Conservation (phyloP, 2,888 invertebrate species). For the Cepaea hortensis region DNA sequence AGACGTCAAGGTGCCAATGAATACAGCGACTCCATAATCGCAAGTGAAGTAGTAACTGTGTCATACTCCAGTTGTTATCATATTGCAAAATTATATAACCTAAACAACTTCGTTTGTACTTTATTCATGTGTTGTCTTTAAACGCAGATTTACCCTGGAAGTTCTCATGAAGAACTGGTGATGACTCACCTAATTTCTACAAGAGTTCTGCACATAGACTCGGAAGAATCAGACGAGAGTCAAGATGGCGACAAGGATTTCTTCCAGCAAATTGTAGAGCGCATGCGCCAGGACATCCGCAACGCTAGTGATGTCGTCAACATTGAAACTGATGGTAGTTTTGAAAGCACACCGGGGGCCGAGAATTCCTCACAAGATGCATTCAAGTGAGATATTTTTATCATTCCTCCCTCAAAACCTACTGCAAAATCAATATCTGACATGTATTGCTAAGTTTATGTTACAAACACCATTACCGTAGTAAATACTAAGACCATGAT, state of each 20-base stretch:
- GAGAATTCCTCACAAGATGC: neutral
- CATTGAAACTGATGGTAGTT: neutral
- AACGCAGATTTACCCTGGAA: too few species aligned
- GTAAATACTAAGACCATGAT: too few species aligned
- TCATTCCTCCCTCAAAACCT: neutral
- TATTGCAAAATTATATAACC: too few species aligned
- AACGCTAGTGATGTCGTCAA: neutral
- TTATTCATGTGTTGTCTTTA: too few species aligned
- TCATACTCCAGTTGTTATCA: too few species aligned
- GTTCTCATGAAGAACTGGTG: neutral
- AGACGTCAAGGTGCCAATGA: too few species aligned
- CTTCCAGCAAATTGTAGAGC: slow-evolving; percentile 32
- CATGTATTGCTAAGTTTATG: too few species aligned
- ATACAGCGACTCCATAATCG: too few species aligned
- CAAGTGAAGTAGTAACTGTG: too few species aligned
- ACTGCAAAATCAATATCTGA: too few species aligned
- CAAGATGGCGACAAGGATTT: slow-evolving; percentile 34
- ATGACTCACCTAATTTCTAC: neutral
- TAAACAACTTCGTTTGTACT: too few species aligned
- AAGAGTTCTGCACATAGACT: neutral
- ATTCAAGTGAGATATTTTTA: neutral
- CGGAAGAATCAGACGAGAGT: neutral
- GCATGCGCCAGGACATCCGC: slow-evolving; percentile 35
- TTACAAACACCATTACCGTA: too few species aligned
- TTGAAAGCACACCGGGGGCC: neutral